phyloP scores from a whole-genome alignment of 2,113 vertebrate species.

The Scalopus aquaticus region DNA sequence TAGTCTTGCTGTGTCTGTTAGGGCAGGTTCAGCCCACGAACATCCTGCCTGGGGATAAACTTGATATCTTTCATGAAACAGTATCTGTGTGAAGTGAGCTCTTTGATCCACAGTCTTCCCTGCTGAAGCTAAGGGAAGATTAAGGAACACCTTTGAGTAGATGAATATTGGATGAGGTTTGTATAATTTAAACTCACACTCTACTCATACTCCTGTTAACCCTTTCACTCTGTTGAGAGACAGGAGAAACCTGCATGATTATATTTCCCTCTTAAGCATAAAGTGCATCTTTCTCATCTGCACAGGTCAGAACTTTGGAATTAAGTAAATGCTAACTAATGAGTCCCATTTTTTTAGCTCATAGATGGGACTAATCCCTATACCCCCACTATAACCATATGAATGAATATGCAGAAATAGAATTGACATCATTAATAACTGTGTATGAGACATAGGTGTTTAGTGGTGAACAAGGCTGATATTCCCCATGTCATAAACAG shows the following conservation, averaged over 20 bases:
- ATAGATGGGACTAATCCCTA: not conserved
- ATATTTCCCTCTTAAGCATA: not conserved
- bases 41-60: constrained; percentile 20
- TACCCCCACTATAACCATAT: not conserved
- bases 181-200: constrained; percentile 52
- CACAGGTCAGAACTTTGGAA: not conserved
- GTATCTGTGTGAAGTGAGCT: constrained; percentile 53
- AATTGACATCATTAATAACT: not conserved
- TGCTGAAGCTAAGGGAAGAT: constrained; percentile 39
- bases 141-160: constrained; percentile 53
- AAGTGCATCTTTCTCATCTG: not conserved
- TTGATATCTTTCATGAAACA: constrained; percentile 64
- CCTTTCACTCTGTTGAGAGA: not conserved
- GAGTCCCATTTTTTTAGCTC: not conserved
- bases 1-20: not conserved
- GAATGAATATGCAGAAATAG: not conserved
- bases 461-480: not conserved
- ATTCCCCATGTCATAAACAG: not conserved
- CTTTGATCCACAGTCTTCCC: constrained; percentile 60
- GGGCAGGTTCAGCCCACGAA: not conserved
- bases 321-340: not conserved
- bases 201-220: not conserved
- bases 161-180: constrained; percentile 69
- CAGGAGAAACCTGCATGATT: not conserved
- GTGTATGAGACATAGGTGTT: not conserved